These are phyloP conservation scores for Sepiola atlantica DNA, from an alignment of 2,888 invertebrate species.

Conservation along the genomic window DNA sequence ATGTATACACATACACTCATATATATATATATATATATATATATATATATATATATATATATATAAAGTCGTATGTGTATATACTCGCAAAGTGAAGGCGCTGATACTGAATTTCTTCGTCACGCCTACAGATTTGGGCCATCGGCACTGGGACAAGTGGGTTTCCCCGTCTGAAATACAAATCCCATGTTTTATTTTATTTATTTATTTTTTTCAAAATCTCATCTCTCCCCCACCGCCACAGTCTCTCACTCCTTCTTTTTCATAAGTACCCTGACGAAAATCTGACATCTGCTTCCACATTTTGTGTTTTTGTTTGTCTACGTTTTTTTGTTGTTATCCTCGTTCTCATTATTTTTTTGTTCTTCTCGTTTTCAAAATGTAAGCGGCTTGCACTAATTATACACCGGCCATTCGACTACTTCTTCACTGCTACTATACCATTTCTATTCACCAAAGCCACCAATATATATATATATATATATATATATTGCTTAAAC, in stretches of 20 bases:
- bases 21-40: no score
- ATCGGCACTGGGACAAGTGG: conserved; percentile 16
- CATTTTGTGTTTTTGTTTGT: neutral
- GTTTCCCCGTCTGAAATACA: conserved; percentile 19
- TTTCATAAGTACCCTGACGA: neutral
- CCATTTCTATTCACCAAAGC: neutral
- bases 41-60: no score
- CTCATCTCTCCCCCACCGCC: no score
- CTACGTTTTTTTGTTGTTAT: neutral
- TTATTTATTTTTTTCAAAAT: no score
- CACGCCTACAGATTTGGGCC: conserved; percentile 19
- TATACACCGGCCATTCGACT: neutral
- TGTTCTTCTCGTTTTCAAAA: neutral
- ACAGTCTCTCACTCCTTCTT: neutral
- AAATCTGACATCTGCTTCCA: conserved; percentile 21
- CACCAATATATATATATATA: neutral
- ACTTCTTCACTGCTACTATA: neutral
- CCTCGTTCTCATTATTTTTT: no score
- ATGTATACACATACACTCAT: no score
- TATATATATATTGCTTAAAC: no score
- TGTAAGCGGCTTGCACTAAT: neutral
- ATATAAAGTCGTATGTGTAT: no score
- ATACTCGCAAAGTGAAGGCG: neutral
- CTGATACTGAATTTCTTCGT: neutral
- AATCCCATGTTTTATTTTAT: neutral